phyloP scores from a whole-genome alignment of 2,888 invertebrate genomes.

The Thymelicus lineola region DNA sequence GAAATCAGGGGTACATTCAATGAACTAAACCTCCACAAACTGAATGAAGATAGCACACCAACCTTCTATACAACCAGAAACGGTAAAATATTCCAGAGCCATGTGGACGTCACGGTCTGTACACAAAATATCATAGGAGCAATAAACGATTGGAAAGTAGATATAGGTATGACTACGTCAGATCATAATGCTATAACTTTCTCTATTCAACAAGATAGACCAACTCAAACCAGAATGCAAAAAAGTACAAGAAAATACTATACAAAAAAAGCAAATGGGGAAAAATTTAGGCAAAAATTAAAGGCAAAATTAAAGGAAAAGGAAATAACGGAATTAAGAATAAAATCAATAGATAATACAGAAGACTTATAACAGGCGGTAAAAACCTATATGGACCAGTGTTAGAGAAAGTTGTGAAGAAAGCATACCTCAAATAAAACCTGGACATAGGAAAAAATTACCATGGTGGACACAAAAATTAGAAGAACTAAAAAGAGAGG shows the following conservation, averaged over 20 bases:
- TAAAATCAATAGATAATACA: background rate
- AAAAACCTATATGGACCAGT: background rate
- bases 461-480: slow-evolving; percentile 16
- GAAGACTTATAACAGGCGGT: background rate
- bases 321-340: slow-evolving; percentile 12
- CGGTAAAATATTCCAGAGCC: too few species aligned
- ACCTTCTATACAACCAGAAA: too few species aligned
- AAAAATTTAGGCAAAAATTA: slow-evolving; percentile 10
- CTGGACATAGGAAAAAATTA: slow-evolving; percentile 20
- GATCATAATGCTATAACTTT: slow-evolving; percentile 1
- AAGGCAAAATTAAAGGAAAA: slow-evolving; percentile 42
- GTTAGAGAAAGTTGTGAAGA: background rate
- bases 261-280: background rate
- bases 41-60: too few species aligned
- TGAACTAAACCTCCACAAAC: too few species aligned
- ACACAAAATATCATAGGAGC: too few species aligned
- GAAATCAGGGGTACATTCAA: too few species aligned
- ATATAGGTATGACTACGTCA: background rate
- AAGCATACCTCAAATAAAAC: slow-evolving; percentile 39
- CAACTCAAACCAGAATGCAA: background rate
- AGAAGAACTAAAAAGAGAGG: too few species aligned
- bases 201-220: background rate
- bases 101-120: too few species aligned
- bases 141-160: too few species aligned
- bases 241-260: background rate